These are phyloP conservation scores for Ifrita kowaldi DNA, from an alignment of 2,113 vertebrate genomes.

Conservation along the genomic window DNA sequence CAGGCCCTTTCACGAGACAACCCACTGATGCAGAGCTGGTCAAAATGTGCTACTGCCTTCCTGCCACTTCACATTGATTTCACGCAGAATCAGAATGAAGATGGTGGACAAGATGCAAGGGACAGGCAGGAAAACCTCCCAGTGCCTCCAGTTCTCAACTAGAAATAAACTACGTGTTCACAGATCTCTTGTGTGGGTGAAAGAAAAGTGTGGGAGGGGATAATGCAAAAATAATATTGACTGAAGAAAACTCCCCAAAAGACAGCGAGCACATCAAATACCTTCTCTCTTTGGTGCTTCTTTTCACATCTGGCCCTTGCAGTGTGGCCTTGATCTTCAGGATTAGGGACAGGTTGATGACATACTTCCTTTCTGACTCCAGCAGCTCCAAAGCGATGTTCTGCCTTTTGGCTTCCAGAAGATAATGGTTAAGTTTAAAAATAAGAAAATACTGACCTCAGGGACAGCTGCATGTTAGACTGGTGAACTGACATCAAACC, in stretches of 20 bases:
- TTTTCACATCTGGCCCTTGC: slow-evolving; percentile 85
- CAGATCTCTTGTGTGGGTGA: not conserved
- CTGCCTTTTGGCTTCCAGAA: slow-evolving; percentile 85
- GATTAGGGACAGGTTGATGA: slow-evolving; percentile 89
- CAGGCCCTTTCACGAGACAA: not conserved
- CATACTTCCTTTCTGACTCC: slow-evolving; percentile 93
- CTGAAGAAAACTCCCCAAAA: not conserved
- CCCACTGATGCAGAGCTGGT: not conserved
- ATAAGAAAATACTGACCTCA: not conserved
- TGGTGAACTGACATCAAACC: not conserved
- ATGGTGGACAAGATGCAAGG: not conserved
- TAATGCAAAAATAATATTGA: not conserved
- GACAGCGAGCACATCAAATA: slow-evolving; percentile 61
- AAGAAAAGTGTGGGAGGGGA: not conserved
- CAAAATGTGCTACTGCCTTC: not conserved
- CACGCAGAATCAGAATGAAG: not conserved
- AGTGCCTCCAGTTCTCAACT: not conserved
- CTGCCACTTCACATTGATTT: not conserved
- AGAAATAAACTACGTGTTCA: not conserved
- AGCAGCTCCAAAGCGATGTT: slow-evolving; percentile 89
- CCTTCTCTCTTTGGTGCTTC: slow-evolving; percentile 89
- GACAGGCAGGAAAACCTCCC: not conserved
- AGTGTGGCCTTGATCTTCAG: slow-evolving; percentile 93
- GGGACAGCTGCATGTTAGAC: not conserved
- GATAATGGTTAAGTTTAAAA: slow-evolving; percentile 21